A percentile compares a stretch with the other conserved stretches of the same genome.
These are phyloP conservation scores for Sylvia atricapilla DNA, from an alignment of 2,113 vertebrate genomes.

Conservation along the genomic window DNA sequence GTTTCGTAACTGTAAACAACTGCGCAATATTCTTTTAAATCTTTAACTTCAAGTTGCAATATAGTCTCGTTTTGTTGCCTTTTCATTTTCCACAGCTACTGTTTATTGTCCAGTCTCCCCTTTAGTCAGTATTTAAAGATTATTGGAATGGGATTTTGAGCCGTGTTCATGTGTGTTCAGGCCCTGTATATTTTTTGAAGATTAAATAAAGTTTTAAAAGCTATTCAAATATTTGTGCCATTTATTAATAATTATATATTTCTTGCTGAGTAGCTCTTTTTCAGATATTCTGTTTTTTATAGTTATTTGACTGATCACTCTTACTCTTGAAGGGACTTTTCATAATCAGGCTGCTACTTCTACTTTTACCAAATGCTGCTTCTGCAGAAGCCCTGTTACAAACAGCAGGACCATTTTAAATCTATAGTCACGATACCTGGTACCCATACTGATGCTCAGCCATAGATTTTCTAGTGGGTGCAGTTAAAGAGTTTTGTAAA, in stretches of 20 bases:
- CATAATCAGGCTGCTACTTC: background rate
- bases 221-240: background rate
- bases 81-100: background rate
- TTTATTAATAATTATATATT: background rate
- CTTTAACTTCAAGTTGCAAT: background rate
- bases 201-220: slow-evolving; percentile 35
- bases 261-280: background rate
- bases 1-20: background rate
- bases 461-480: background rate
- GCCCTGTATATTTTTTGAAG: background rate
- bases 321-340: background rate
- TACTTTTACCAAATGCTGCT: background rate
- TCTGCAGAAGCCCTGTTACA: background rate
- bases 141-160: background rate
- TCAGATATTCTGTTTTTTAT: background rate
- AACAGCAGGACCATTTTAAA: background rate
- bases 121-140: background rate
- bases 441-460: rapidly evolving
- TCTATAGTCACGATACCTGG: background rate
- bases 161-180: background rate
- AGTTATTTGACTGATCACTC: background rate
- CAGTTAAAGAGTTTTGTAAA: slow-evolving; percentile 13
- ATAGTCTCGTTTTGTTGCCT: background rate
- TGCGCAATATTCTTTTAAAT: background rate
- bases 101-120: background rate